Conservation (phyloP, 1,140 invertebrate species). For the Eubasilissa regina region DNA sequence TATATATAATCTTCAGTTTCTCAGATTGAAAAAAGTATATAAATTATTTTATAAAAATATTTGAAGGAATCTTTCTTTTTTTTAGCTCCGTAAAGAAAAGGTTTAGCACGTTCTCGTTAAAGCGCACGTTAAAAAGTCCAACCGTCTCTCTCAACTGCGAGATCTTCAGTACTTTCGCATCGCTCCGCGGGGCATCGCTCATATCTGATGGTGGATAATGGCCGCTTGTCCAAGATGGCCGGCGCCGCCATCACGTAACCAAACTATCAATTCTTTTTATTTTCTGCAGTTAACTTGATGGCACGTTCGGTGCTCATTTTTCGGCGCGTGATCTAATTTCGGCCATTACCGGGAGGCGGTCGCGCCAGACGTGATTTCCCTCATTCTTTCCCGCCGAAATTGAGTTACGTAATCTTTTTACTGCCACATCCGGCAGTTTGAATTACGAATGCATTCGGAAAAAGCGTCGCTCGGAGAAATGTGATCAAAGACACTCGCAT, state of each 20-base stretch:
- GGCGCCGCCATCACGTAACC: conserved; percentile 45
- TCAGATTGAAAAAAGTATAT: too few species aligned
- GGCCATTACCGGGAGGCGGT: conserved; percentile 50
- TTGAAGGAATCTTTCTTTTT: too few species aligned
- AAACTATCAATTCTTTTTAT: conserved; percentile 60
- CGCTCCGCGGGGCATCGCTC: background rate
- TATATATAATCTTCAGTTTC: too few species aligned
- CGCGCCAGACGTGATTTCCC: conserved; percentile 57
- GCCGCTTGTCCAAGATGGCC: conserved; percentile 32
- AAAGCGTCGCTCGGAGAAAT: background rate
- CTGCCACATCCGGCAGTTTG: conserved; percentile 4
- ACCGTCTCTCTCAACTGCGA: too few species aligned
- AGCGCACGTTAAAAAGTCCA: too few species aligned
- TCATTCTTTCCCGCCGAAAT: conserved; percentile 53
- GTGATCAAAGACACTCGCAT: background rate
- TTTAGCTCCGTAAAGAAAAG: too few species aligned
- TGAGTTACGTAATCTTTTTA: conserved; percentile 58
- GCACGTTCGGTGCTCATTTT: conserved; percentile 57
- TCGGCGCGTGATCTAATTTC: conserved; percentile 60
- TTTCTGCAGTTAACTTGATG: conserved; percentile 53
- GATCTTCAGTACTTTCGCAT: too few species aligned
- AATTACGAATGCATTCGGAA: conserved; percentile 25
- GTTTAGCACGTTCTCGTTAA: too few species aligned
- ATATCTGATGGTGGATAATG: background rate
- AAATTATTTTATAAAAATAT: too few species aligned